These are phyloP conservation scores for Cotesia chilonis DNA, from an alignment of 1,140 invertebrate species.

Conservation along the genomic window DNA sequence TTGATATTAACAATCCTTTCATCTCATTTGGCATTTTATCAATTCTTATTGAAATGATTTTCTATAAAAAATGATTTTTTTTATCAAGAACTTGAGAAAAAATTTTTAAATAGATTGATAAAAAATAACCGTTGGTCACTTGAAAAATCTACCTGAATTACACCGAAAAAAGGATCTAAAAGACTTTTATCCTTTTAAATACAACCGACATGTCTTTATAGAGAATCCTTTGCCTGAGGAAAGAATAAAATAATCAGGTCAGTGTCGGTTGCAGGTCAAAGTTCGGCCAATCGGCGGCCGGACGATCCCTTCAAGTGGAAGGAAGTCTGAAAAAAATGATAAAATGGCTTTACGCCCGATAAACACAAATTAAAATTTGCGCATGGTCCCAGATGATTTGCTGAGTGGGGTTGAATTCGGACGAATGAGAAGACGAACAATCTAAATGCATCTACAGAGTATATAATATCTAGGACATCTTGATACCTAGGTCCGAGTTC, in stretches of 20 bases:
- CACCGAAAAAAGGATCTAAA: slow-evolving; percentile 10
- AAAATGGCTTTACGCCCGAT: slow-evolving; percentile 43
- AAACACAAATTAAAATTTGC: slow-evolving; percentile 30
- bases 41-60: no score
- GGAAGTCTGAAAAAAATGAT: slow-evolving; percentile 32
- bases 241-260: slow-evolving; percentile 45
- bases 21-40: no score
- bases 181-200: slow-evolving; percentile 24
- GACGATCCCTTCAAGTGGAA: not conserved
- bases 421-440: slow-evolving; percentile 19
- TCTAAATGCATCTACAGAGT: no score
- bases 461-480: not conserved
- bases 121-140: slow-evolving; percentile 29
- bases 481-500: no score
- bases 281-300: slow-evolving; percentile 26
- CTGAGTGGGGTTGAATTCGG: not conserved
- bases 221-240: slow-evolving; percentile 37
- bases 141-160: slow-evolving; percentile 18
- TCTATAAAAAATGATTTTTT: not conserved
- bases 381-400: not conserved
- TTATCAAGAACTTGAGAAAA: not conserved
- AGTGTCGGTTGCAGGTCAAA: slow-evolving; percentile 35
- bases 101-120: not conserved
- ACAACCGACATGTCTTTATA: not conserved
- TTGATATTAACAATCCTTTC: no score